A percentile compares a stretch with the other conserved stretches of the same genome.
Conservation (phyloP, 2,797 vertebrate genomes). For the Lepidocolaptes lacrymiger region DNA sequence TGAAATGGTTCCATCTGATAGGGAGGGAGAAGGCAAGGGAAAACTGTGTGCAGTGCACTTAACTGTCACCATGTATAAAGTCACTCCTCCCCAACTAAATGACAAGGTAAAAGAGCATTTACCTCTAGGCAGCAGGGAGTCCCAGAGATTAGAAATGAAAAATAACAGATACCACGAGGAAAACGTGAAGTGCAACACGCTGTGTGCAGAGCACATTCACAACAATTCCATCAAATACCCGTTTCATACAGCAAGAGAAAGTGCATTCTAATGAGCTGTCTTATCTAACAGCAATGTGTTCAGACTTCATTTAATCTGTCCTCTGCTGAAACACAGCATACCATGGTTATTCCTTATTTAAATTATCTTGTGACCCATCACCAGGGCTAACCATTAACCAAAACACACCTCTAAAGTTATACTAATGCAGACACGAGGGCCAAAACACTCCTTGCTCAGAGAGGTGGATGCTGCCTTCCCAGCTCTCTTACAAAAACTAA, state of each 20-base stretch:
- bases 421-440: background rate
- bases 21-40: background rate
- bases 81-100: background rate
- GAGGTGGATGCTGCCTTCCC: background rate
- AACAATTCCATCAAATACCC: background rate
- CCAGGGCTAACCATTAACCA: background rate
- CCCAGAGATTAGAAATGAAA: background rate
- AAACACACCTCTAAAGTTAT: background rate
- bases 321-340: background rate
- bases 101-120: slow-evolving; percentile 33
- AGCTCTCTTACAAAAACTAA: background rate
- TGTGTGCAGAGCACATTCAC: background rate
- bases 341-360: background rate
- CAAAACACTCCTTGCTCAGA: background rate
- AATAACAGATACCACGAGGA: background rate
- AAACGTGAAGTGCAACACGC: background rate
- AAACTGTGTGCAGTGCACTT: background rate
- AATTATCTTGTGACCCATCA: background rate
- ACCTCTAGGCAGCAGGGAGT: slow-evolving; percentile 2
- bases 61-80: slow-evolving; percentile 13
- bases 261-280: background rate
- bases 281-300: background rate
- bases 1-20: background rate
- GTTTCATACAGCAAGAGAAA: background rate
- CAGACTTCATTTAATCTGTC: background rate